These are phyloP conservation scores for Epinotia demarniana DNA, from an alignment of 2,888 invertebrate genomes.

Conservation along the genomic window DNA sequence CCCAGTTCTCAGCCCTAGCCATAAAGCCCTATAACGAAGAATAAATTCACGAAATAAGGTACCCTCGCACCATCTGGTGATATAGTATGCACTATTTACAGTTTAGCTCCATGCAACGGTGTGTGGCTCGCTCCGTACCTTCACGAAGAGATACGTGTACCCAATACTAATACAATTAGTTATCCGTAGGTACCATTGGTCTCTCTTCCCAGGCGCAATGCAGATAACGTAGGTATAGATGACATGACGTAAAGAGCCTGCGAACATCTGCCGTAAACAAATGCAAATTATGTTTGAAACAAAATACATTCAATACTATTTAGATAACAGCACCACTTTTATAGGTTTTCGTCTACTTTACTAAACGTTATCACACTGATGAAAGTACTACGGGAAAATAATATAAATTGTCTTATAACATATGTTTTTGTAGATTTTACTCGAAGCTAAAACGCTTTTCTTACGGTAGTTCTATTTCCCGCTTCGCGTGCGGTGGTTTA, in stretches of 20 bases:
- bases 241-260: not conserved
- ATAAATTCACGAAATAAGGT: not conserved
- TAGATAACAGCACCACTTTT: not conserved
- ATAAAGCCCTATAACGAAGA: not conserved
- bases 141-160: not conserved
- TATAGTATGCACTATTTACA: slow-evolving; percentile 1
- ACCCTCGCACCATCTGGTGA: not conserved
- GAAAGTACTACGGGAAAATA: not conserved
- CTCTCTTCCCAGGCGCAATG: not conserved
- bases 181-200: not conserved
- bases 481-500: not conserved
- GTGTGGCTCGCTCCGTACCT: slow-evolving; percentile 1
- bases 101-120: not conserved
- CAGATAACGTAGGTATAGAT: not conserved
- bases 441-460: not conserved
- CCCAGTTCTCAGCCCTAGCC: not conserved
- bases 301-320: not conserved
- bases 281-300: not conserved
- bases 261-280: not conserved
- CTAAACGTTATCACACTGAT: not conserved
- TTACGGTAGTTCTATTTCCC: not conserved
- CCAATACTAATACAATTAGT: slow-evolving; percentile 13
- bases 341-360: not conserved
- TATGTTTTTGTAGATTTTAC: not conserved
- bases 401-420: not conserved